Base-by-base conservation (phyloP, 2,113 vertebrate species). In the Dasyornis broadbenti region DNA sequence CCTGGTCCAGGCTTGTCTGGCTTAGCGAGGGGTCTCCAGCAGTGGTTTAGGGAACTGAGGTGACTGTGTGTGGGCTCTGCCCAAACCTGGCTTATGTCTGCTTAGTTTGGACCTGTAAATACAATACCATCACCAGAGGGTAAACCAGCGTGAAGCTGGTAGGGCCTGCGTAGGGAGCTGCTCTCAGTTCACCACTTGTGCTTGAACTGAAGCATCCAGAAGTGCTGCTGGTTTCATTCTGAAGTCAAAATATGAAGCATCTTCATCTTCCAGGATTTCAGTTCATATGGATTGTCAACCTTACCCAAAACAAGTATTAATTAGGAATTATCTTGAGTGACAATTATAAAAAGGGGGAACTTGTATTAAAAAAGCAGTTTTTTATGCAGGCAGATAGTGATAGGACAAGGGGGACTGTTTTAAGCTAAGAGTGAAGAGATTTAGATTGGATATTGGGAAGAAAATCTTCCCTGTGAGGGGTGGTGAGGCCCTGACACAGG, bases 141-240 rank as follows among this genome's bases (percentile, higher is more conserved):
- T 33, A 42, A 84, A 61, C 19, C 42, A 56, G 53, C 53, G 16
- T 59, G 76, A 23, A 70, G n/a, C 37, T 53, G 47, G 22, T 19
- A 39, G 21, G 24, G 64, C 52, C 66, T 0, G 2, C 50, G 16
- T 10, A 20, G 1, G 3, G 72, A 54, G 60, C 69, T 66, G 56
- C 1, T 5, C 27, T 1, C 3, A 30, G 15, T 57, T 54, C 27
- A 26, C 49, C 19, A 1, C 12, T 73, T 50, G 37, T 1, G 1
- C 63, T 64, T 11, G 5, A 39, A 11, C 7, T 65, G 78, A 15
- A 69, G 63, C n/a, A 22, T 53, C 66, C 27, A 7, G 39, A 17
- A 26, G 35, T 22, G 8, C n/a, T 53, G 42, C n/a, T 83, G 26
- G 10, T 20, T 85, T 65, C 8, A 2, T 39, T 30, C 44, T 69